A percentile compares a stretch with the other conserved stretches of the same genome.
These are phyloP conservation scores for Herpailurus yagouaroundi DNA, from an alignment of 2,113 vertebrate species.

Conservation along the genomic window DNA sequence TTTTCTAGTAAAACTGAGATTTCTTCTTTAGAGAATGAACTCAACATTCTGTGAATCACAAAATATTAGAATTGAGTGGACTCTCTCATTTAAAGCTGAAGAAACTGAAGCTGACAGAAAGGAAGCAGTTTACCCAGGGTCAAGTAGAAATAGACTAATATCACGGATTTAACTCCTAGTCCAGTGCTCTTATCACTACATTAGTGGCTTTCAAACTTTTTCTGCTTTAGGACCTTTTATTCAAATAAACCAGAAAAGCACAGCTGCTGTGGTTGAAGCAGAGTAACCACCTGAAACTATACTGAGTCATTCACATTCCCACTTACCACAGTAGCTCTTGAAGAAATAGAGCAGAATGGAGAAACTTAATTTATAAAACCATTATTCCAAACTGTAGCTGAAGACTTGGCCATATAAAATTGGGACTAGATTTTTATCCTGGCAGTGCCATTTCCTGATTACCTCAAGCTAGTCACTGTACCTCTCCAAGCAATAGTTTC, in stretches of 20 bases:
- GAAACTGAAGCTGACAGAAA: background rate
- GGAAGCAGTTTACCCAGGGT: background rate
- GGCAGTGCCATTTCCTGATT: background rate
- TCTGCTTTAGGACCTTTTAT: conserved; percentile 6
- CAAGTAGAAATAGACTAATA: background rate
- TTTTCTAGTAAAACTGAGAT: conserved; percentile 49
- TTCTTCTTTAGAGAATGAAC: conserved; percentile 29
- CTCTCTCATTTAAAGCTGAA: background rate
- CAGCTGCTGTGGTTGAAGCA: background rate
- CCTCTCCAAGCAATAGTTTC: background rate
- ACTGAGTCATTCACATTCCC: background rate
- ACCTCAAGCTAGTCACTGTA: background rate
- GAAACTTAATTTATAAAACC: conserved; percentile 26
- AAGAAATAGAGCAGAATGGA: conserved; percentile 23
- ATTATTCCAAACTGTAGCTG: conserved; percentile 26
- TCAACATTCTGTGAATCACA: background rate
- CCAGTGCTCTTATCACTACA: background rate
- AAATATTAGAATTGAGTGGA: conserved; percentile 26
- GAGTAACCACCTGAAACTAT: conserved; percentile 1
- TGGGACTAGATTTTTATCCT: conserved; percentile 35
- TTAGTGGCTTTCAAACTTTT: conserved; percentile 24
- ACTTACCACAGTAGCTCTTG: background rate
- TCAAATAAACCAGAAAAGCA: conserved; percentile 40
- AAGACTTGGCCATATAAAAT: background rate
- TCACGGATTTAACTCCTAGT: background rate